Percentiles rank a stretch among this genome's conserved stretches.
Conservation (phyloP, 1,140 invertebrate genomes). For the Drosophila repletoides region DNA sequence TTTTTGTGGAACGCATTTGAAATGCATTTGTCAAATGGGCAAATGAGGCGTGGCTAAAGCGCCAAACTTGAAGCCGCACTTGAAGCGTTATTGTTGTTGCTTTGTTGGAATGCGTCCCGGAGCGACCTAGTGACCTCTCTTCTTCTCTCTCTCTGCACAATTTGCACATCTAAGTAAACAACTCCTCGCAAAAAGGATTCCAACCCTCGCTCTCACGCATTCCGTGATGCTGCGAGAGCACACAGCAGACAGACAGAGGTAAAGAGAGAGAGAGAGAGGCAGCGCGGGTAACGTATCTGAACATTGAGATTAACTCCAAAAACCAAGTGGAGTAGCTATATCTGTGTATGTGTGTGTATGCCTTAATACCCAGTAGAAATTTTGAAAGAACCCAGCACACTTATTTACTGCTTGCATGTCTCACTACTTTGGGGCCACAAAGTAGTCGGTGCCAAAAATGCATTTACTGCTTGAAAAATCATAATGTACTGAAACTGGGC, state of each 20-base stretch:
- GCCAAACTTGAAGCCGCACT: conserved; percentile 44
- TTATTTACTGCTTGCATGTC: no score
- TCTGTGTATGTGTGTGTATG: not conserved
- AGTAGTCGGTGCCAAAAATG: no score
- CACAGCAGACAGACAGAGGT: not conserved
- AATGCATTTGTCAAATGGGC: conserved; percentile 61
- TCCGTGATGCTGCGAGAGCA: conserved; percentile 11
- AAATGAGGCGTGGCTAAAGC: conserved; percentile 64
- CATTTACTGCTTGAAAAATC: no score
- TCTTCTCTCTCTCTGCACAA: conserved; percentile 5
- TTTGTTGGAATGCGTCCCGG: conserved; percentile 54
- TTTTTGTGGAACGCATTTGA: conserved; percentile 67
- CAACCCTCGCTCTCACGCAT: conserved; percentile 35
- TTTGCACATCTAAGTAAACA: conserved; percentile 44
- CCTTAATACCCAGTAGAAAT: not conserved
- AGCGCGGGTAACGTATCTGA: conserved; percentile 3
- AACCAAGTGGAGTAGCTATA: not conserved
- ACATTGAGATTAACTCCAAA: conserved; percentile 1
- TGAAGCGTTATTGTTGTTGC: conserved; percentile 16
- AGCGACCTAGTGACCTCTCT: conserved; percentile 73
- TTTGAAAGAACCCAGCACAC: no score
- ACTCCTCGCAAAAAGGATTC: conserved; percentile 1
- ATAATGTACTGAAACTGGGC: no score
- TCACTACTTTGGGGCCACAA: no score
- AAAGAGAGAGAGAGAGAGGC: not conserved